Conservation (phyloP, 2,888 invertebrate species). For the Pollenia amentaria region DNA sequence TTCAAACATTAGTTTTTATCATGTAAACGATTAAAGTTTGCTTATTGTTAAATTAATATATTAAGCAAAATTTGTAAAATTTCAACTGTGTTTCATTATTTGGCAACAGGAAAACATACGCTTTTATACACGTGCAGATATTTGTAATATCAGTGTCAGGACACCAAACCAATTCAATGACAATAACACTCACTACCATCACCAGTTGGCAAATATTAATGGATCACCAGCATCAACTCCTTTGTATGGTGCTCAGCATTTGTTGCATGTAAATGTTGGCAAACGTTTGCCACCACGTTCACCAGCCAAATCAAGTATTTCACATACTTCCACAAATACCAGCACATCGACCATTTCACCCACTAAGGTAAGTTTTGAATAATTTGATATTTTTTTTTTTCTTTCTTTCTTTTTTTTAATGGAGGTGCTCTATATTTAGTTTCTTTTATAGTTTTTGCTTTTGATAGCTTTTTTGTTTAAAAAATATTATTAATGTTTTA, state of each 20-base stretch:
- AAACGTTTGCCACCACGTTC: constrained; percentile 80
- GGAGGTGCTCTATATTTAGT: constrained; percentile 32
- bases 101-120: constrained; percentile 72
- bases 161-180: constrained; percentile 73
- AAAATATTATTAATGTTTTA: constrained; percentile 62
- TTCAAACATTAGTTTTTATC: constrained; percentile 56
- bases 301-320: constrained; percentile 80
- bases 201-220: constrained; percentile 58
- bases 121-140: constrained; percentile 80
- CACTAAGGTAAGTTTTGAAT: constrained; percentile 75
- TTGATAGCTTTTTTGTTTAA: constrained; percentile 12
- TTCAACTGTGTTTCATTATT: constrained; percentile 9
- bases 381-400: background rate
- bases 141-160: constrained; percentile 80
- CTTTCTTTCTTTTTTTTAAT: background rate
- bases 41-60: constrained; percentile 64
- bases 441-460: constrained; percentile 29
- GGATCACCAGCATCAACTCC: constrained; percentile 48
- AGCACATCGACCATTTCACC: constrained; percentile 79
- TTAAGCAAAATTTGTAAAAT: constrained; percentile 50
- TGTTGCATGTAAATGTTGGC: constrained; percentile 73
- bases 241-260: constrained; percentile 62
- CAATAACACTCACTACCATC: constrained; percentile 62
- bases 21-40: constrained; percentile 58
- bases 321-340: constrained; percentile 79